Base-by-base conservation (phyloP, 2,113 vertebrate genomes). In the Platysteira castanea region DNA sequence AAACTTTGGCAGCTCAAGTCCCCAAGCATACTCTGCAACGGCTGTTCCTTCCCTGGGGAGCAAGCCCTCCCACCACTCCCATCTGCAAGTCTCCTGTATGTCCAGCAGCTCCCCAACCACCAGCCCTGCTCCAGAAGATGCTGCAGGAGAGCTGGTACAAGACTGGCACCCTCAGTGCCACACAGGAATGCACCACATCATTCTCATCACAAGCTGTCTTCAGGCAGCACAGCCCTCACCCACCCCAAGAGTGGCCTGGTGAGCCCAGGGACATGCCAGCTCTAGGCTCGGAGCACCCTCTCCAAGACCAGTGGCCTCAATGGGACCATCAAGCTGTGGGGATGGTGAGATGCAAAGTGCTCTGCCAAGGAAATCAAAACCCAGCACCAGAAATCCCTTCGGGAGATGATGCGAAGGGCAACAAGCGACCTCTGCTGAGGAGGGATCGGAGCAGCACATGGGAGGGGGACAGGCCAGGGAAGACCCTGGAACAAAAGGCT, bases 401-500 rank as follows among this genome's bases (percentile, higher is more conserved):
- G 12, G 83, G 79, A 88, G 56, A 68, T 31, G 71, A 96, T 93
- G 92, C 0, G 1, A 94, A 97, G 95, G 93, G 90, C 15, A 88
- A 46, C 87, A 97, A 90, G 95, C 93, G 93, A 97, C 95, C 95
- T 95, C 95, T 96, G 92, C 96, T 61, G 96, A 96, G 95, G 68
- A 96, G 90, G 68, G 92, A 88, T 52, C 1, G 60, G 79, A 95
- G 96, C 94, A 94, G 82, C 89, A 50, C 3, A 23, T 21, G 57
- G 74, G 22, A 1, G 64, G 86, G 73, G 80, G 75, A 78, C 39
- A 47, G 90, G 50, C 64, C 71, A 9, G 64, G 65, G 54, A 12
- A 90, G 56, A 68, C 31, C 92, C 80, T 21, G 60, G 67, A 92
- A 92, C 95, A 94, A 91, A 95, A 94, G 91, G 56, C 59, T 0